Percentiles rank a stretch among this genome's conserved stretches.
phyloP scores from a whole-genome alignment of 2,888 invertebrate genomes.

The Macrosoma leucophasiata region DNA sequence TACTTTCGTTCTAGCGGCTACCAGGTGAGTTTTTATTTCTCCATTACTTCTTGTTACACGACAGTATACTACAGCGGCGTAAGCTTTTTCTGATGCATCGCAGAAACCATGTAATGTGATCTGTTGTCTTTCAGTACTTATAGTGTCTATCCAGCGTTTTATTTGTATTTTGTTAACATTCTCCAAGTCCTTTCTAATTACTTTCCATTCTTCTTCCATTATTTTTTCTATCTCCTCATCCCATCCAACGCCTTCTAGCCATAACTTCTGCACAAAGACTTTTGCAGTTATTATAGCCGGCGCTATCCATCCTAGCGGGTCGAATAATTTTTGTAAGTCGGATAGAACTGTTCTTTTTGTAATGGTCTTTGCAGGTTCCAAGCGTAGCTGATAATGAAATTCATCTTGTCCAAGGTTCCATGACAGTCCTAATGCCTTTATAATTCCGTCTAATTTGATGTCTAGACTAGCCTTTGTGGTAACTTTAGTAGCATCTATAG shows the following conservation, averaged over 20 bases:
- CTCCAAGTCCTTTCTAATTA: conserved; percentile 8
- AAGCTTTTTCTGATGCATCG: conserved; percentile 26
- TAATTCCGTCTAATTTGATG: conserved; percentile 19
- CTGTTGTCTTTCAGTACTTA: conserved; percentile 4
- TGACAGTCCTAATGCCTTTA: conserved; percentile 21
- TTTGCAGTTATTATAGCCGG: conserved; percentile 27
- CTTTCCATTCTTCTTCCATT: conserved; percentile 15
- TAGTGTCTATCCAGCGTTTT: conserved; percentile 13
- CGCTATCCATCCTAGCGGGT: conserved; percentile 29
- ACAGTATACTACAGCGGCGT: conserved; percentile 25
- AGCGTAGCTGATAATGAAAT: conserved; percentile 22
- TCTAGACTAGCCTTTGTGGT: conserved; percentile 11
- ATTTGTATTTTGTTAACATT: conserved; percentile 10
- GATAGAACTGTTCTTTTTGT: conserved; percentile 29
- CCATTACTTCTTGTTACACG: conserved; percentile 15
- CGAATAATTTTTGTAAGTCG: conserved; percentile 21
- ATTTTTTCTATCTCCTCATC: conserved; percentile 11
- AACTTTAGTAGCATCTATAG: conserved; percentile 8
- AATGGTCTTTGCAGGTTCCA: conserved; percentile 13
- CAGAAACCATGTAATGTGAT: conserved; percentile 19
- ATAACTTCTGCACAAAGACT: conserved; percentile 26
- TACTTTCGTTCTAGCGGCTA: conserved; percentile 27
- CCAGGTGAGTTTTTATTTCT: conserved; percentile 13
- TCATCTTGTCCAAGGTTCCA: conserved; percentile 26
- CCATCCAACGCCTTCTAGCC: conserved; percentile 17